Evolutionary conservation across 1,140 invertebrate genomes (phyloP), one percentile per base, ranked within the genome.

Genomic region (Drosophila gunungcola): DNA sequence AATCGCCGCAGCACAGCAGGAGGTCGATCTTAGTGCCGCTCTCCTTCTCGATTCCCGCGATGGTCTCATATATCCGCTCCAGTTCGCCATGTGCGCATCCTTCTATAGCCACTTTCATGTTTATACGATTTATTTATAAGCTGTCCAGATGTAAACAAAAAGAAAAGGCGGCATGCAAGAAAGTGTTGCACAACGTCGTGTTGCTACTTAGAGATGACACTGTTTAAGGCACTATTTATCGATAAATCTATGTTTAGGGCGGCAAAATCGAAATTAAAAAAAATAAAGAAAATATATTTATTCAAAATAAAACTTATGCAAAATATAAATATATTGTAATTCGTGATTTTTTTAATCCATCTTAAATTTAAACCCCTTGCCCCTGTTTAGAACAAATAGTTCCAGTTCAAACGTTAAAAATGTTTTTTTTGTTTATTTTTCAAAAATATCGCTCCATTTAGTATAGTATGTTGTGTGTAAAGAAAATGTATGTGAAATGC

Each of bases 31-130:
- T 97, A 45, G 95, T 94, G 0, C 93, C 93, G 79, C 95, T 94
- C 73, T 94, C 93, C 83, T 95, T 94, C 93, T 97, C 95, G 43
- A 97, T 93, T 58, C 95, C 93, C 80, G 95, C 93, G 49, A 99
- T 94, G 9, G 96, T 95, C 63, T 97, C 95, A 90, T 99, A 99
- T 75, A 99, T 99, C 86, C 95, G 96, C 80, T 99, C 98, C 61
- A 99, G 93, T 92, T 99, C 98, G 3, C 99, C 99, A 94, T 99
- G 98, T 80, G 97, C 97, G 94, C 99, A 99, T 55, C 99, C 99
- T 94, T 98, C 98, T 0, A 99, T 94, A 5, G 98, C 98, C 51
- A 99, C 97, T 93, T 96, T 97, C 98, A 99, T 99, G 83, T 78
- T 94, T 52, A 21, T 13, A 21, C 0, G 12, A 29, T 36, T 52